Percentiles rank a stretch among this genome's conserved stretches.
These are phyloP conservation scores for Alloscopus bannaensis DNA, from an alignment of 2,888 invertebrate species.

Conservation along the genomic window DNA sequence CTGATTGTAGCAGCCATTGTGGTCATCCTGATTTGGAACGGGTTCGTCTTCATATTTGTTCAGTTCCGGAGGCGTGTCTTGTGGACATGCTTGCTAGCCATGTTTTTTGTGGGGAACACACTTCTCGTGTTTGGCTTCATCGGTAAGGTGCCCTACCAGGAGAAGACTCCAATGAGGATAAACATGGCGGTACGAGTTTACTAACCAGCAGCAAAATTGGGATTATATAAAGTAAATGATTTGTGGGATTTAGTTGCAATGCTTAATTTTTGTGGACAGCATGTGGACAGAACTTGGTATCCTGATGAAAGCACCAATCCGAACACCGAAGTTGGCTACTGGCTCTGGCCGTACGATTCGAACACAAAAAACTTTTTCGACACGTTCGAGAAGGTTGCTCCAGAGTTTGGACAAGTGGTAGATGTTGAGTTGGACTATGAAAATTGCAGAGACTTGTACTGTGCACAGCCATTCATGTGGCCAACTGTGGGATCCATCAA, in stretches of 20 bases:
- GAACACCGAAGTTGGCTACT: slow-evolving; percentile 68
- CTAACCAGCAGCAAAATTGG: neutral
- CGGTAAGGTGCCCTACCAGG: slow-evolving; percentile 70
- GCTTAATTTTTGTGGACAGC: slow-evolving; percentile 45
- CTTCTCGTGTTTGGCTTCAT: slow-evolving; percentile 69
- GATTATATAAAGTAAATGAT: neutral
- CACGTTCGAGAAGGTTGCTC: slow-evolving; percentile 56
- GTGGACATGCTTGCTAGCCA: slow-evolving; percentile 54
- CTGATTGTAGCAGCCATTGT: slow-evolving; percentile 62
- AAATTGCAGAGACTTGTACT: slow-evolving; percentile 68
- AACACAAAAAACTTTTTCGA: slow-evolving; percentile 65
- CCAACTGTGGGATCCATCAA: slow-evolving; percentile 67
- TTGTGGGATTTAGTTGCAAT: neutral
- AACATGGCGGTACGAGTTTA: slow-evolving; percentile 65
- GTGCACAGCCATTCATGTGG: slow-evolving; percentile 70
- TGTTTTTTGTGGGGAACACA: slow-evolving; percentile 65
- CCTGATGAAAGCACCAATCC: slow-evolving; percentile 35
- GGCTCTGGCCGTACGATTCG: slow-evolving; percentile 70
- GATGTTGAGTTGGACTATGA: slow-evolving; percentile 62
- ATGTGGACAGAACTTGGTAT: slow-evolving; percentile 69
- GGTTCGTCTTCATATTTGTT: slow-evolving; percentile 68
- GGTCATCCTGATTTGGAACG: slow-evolving; percentile 64
- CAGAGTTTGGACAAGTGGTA: slow-evolving; percentile 45
- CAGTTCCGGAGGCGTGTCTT: slow-evolving; percentile 52
- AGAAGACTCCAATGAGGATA: slow-evolving; percentile 71